phyloP scores from a whole-genome alignment of 2,113 vertebrate genomes.

The Sapajus apella region DNA sequence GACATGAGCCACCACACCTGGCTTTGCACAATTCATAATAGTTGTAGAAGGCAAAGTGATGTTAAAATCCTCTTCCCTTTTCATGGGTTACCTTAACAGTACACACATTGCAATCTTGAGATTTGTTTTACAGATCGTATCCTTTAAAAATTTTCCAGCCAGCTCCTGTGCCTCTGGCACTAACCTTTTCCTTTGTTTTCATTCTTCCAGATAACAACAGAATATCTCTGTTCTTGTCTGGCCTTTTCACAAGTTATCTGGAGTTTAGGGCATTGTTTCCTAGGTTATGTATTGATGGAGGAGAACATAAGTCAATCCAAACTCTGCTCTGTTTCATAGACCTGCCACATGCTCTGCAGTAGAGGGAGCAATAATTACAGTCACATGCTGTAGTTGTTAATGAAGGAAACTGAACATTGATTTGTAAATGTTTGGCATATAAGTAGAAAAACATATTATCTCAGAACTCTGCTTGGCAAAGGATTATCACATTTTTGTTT shows the following conservation, averaged over 20 bases:
- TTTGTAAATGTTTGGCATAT: not conserved
- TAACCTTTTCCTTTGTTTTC: not conserved
- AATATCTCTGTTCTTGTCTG: not conserved
- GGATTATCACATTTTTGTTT: not conserved
- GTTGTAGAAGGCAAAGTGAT: not conserved
- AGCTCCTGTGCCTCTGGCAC: not conserved
- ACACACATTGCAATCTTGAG: not conserved
- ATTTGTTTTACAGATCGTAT: not conserved
- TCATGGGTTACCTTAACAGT: not conserved
- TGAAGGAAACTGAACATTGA: not conserved
- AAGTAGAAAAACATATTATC: not conserved
- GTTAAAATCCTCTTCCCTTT: not conserved
- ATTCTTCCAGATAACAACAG: not conserved
- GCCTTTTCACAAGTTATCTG: not conserved
- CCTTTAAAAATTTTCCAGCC: not conserved
- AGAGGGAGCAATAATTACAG: not conserved
- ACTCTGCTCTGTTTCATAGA: not conserved
- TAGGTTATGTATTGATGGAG: not conserved
- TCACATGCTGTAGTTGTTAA: not conserved
- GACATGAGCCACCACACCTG: no score
- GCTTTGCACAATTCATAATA: not conserved
- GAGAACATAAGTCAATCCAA: fast-evolving
- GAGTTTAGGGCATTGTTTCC: not conserved
- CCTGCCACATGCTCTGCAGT: not conserved
- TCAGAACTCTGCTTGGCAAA: not conserved